Conservation (phyloP, 2,113 vertebrate genomes). For the Rattus rattus region DNA sequence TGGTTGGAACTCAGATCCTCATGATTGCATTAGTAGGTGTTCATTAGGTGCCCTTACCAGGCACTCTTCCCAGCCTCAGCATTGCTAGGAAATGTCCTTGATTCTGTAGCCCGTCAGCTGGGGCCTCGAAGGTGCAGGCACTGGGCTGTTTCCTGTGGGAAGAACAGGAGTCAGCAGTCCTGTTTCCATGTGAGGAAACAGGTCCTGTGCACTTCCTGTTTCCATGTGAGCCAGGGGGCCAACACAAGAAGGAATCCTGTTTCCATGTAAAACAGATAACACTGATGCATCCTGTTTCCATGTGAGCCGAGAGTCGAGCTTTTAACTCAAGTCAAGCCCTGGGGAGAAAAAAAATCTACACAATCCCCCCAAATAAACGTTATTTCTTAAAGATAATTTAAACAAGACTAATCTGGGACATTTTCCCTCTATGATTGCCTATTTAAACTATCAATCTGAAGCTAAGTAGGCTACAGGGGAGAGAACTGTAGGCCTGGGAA, state of each 20-base stretch:
- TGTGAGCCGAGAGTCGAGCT: background rate
- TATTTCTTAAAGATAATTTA: conserved; percentile 55
- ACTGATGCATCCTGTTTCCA: background rate
- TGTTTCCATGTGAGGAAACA: too few species aligned
- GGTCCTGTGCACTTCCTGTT: too few species aligned
- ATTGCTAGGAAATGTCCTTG: too few species aligned
- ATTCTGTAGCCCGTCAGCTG: too few species aligned
- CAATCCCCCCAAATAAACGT: conserved; percentile 44
- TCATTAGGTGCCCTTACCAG: too few species aligned
- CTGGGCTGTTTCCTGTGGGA: too few species aligned
- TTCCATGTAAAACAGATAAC: background rate
- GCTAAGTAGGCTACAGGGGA: conserved; percentile 57
- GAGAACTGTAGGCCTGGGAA: conserved; percentile 25
- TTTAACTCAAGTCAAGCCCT: conserved; percentile 57
- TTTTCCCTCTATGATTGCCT: conserved; percentile 41
- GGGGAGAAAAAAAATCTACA: background rate
- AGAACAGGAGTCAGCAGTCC: too few species aligned
- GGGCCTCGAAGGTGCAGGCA: too few species aligned
- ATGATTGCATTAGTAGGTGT: background rate
- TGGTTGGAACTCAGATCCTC: background rate
- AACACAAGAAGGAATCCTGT: background rate
- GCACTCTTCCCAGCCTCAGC: background rate
- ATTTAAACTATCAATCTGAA: conserved; percentile 47
- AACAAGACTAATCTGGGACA: conserved; percentile 36
- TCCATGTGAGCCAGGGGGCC: too few species aligned